These are phyloP conservation scores for Lydus trimaculatus DNA, from an alignment of 2,888 invertebrate genomes.

Conservation along the genomic window DNA sequence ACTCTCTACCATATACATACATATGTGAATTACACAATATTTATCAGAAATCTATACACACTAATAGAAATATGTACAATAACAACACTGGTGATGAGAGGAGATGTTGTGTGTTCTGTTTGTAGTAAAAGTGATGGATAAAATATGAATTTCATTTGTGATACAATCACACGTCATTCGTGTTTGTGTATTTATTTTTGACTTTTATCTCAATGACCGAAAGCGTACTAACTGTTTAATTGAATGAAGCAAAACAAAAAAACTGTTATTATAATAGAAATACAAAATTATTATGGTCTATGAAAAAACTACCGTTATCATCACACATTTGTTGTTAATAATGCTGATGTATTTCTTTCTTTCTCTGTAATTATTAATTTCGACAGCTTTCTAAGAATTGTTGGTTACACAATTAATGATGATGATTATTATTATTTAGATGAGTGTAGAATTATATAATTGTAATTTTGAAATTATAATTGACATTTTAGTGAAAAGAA, in stretches of 20 bases:
- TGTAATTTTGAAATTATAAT: too few species aligned
- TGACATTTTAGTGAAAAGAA: too few species aligned
- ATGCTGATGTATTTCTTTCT: too few species aligned
- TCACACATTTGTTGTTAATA: too few species aligned
- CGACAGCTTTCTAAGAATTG: neutral
- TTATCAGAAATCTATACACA: neutral
- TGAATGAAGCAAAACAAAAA: too few species aligned
- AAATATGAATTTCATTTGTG: slow-evolving; percentile 25
- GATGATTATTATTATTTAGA: too few species aligned
- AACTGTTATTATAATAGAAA: neutral
- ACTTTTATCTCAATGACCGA: neutral
- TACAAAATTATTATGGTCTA: too few species aligned
- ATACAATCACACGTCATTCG: slow-evolving; percentile 22
- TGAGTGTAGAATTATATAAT: too few species aligned
- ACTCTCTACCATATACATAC: neutral
- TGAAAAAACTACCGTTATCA: slow-evolving; percentile 2
- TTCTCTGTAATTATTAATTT: neutral
- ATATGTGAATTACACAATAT: neutral
- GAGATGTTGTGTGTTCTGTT: neutral
- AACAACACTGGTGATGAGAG: too few species aligned
- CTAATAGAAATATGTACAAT: neutral
- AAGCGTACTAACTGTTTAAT: neutral
- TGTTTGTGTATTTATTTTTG: neutral
- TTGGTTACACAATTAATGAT: neutral
- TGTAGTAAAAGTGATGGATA: slow-evolving; percentile 13